Percentiles rank a stretch among this genome's conserved stretches.
Conservation (phyloP, 2,113 vertebrate species). For the Ia io region DNA sequence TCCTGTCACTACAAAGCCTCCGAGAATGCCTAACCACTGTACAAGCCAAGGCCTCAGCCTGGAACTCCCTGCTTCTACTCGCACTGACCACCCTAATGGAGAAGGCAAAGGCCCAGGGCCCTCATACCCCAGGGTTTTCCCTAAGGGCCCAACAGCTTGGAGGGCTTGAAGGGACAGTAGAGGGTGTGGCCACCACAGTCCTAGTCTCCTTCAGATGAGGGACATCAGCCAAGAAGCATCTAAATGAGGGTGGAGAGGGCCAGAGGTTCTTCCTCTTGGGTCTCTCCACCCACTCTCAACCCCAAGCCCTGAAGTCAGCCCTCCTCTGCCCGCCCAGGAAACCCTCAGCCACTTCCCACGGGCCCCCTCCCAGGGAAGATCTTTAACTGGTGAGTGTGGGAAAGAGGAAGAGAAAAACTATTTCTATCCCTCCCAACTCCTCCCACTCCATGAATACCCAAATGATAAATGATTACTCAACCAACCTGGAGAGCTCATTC, state of each 20-base stretch:
- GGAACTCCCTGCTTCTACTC: not conserved
- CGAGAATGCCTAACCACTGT: not conserved
- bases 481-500: not conserved
- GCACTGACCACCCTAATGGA: not conserved
- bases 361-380: slow-evolving; percentile 1
- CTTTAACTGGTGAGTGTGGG: not conserved
- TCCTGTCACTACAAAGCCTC: not conserved
- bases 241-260: not conserved
- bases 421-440: not conserved
- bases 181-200: not conserved
- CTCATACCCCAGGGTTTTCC: not conserved
- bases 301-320: not conserved
- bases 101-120: not conserved
- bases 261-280: not conserved
- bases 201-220: not conserved
- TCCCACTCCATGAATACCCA: not conserved
- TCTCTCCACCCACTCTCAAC: not conserved
- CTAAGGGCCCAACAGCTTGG: not conserved
- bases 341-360: not conserved
- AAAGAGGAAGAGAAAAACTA: slow-evolving; percentile 47
- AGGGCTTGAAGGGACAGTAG: not conserved
- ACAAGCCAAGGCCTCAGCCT: not conserved
- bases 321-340: not conserved
- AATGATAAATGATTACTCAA: not conserved
- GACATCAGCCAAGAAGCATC: not conserved